Percentiles rank a stretch among this genome's conserved stretches.
These are phyloP conservation scores for Solen grandis DNA, from an alignment of 1,140 invertebrate species.

Conservation along the genomic window DNA sequence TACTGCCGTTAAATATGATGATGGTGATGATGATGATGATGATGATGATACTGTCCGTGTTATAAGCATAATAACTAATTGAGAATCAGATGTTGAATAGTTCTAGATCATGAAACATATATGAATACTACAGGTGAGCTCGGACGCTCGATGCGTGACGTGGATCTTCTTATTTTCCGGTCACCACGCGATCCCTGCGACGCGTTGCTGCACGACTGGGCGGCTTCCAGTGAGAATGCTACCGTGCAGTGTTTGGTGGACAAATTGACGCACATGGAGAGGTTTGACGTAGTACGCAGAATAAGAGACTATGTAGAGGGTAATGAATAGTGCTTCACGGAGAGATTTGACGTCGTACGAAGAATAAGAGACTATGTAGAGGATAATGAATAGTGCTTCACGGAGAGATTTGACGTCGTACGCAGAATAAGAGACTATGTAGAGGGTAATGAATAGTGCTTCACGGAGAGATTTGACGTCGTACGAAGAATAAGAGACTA, in stretches of 20 bases:
- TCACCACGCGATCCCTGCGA: conserved; percentile 59
- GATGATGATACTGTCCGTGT: no score
- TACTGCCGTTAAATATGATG: no score
- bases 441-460: no score
- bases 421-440: conserved; percentile 55
- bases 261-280: conserved; percentile 49
- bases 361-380: conserved; percentile 54
- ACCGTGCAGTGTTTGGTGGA: conserved; percentile 40
- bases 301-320: conserved; percentile 52
- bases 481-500: no score
- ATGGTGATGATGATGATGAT: no score
- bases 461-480: no score
- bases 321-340: no score
- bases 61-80: no score
- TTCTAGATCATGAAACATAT: no score
- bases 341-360: conserved; percentile 56
- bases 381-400: no score
- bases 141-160: conserved; percentile 43
- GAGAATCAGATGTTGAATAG: no score
- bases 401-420: conserved; percentile 59
- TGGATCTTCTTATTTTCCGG: conserved; percentile 50
- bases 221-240: conserved; percentile 29
- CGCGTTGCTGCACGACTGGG: conserved; percentile 61
- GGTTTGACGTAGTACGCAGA: conserved; percentile 55
- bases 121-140: conserved; percentile 54